Percentiles rank a stretch among this genome's conserved stretches.
These are phyloP conservation scores for Emmelina monodactyla DNA, from an alignment of 2,888 invertebrate genomes.

Conservation along the genomic window DNA sequence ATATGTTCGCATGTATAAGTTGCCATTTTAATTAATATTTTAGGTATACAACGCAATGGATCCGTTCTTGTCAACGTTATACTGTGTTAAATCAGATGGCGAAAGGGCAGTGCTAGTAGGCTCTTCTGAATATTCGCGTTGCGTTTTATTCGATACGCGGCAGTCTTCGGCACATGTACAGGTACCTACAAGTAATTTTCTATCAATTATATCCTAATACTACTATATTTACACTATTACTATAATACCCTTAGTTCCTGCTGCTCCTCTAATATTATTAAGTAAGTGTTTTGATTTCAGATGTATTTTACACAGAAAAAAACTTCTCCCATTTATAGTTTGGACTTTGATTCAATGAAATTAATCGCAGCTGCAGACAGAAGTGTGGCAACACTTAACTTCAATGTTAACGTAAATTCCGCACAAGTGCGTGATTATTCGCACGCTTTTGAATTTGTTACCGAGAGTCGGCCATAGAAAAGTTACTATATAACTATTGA, in stretches of 20 bases:
- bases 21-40: slow-evolving; percentile 8
- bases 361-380: slow-evolving; percentile 45
- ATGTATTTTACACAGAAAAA: slow-evolving; percentile 49
- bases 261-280: no score
- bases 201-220: no score
- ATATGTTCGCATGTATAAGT: no score
- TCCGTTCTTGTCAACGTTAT: slow-evolving; percentile 43
- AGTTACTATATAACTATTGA: no score
- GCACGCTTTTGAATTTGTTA: neutral
- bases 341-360: slow-evolving; percentile 43
- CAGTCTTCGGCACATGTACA: slow-evolving; percentile 30
- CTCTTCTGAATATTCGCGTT: slow-evolving; percentile 42
- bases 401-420: slow-evolving; percentile 25
- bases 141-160: slow-evolving; percentile 43
- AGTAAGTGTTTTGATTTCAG: slow-evolving; percentile 34
- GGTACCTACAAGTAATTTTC: no score
- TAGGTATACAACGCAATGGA: slow-evolving; percentile 38
- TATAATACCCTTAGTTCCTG: no score
- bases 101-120: slow-evolving; percentile 37
- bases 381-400: slow-evolving; percentile 35
- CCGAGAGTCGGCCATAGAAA: no score
- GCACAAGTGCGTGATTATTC: neutral
- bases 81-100: slow-evolving; percentile 44
- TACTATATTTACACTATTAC: no score
- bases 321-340: slow-evolving; percentile 44